Evolutionary conservation across 1,140 invertebrate species (phyloP).

Genomic region (Platyscapa corneri): DNA sequence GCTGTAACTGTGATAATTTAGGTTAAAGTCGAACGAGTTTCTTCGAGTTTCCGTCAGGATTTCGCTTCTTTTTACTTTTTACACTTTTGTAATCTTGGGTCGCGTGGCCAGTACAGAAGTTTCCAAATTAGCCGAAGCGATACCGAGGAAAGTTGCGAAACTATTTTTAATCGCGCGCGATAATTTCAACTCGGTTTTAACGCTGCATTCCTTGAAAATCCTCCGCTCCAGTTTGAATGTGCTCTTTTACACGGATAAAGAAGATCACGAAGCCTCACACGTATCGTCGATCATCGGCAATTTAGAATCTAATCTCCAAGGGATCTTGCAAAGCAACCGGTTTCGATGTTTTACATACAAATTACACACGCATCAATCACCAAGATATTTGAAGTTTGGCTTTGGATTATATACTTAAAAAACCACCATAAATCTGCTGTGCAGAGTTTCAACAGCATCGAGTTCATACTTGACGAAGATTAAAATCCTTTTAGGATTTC

Average conservation of each 20-base stretch:
- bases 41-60: neutral
- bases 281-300: constrained; percentile 42
- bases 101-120: neutral
- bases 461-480: neutral
- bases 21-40: neutral
- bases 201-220: neutral
- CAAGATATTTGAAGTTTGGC: constrained; percentile 16
- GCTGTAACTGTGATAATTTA: neutral
- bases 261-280: constrained; percentile 27
- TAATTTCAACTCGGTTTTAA: too few relatives aligned
- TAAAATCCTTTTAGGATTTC: neutral
- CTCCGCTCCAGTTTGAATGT: neutral
- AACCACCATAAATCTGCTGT: neutral
- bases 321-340: constrained; percentile 34
- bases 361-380: constrained; percentile 3
- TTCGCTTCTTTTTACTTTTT: neutral
- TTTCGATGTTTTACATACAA: constrained; percentile 39
- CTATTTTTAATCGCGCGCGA: too few relatives aligned
- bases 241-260: neutral
- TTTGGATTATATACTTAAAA: neutral
- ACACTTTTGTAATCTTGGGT: neutral
- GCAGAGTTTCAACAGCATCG: neutral
- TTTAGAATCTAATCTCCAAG: constrained; percentile 37
- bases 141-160: too few relatives aligned
- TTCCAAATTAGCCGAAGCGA: neutral